Percentiles rank a stretch among this genome's conserved stretches.
These are phyloP conservation scores for Cetoscarus ocellatus DNA, from an alignment of 2,797 vertebrate genomes.

Conservation along the genomic window DNA sequence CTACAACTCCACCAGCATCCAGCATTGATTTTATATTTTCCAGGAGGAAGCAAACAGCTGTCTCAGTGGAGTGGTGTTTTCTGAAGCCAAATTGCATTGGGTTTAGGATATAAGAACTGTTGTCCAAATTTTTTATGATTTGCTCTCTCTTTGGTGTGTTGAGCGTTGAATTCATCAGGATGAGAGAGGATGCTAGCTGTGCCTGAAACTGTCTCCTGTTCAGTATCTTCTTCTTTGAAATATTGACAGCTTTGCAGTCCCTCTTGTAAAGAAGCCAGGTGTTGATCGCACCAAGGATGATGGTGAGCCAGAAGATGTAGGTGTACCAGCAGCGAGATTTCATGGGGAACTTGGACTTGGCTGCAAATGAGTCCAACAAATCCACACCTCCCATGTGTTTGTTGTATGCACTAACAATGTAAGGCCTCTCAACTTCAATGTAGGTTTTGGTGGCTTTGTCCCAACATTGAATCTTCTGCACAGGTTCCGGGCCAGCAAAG, in stretches of 20 bases:
- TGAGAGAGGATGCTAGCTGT: not conserved
- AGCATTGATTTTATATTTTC: no score
- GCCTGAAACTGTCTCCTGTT: not conserved
- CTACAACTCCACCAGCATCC: no score
- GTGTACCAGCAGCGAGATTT: constrained; percentile 5
- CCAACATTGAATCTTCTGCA: no score
- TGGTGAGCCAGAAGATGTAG: constrained; percentile 17
- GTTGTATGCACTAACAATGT: not conserved
- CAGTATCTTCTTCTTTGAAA: not conserved
- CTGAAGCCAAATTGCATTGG: no score
- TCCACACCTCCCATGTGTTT: not conserved
- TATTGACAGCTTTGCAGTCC: not conserved
- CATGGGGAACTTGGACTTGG: not conserved
- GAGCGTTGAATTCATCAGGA: not conserved
- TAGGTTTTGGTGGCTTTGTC: no score
- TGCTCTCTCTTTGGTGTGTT: not conserved
- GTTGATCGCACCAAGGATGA: not conserved
- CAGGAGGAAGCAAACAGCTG: no score
- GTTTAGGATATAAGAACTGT: no score
- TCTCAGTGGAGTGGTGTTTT: no score
- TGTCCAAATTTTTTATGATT: no score
- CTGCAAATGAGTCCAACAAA: constrained; percentile 9
- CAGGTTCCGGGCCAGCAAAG: no score
- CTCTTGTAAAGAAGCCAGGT: constrained; percentile 4
- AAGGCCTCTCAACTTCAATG: not conserved